These are phyloP conservation scores for Myioborus miniatus DNA, from an alignment of 2,797 vertebrate species.

Conservation along the genomic window DNA sequence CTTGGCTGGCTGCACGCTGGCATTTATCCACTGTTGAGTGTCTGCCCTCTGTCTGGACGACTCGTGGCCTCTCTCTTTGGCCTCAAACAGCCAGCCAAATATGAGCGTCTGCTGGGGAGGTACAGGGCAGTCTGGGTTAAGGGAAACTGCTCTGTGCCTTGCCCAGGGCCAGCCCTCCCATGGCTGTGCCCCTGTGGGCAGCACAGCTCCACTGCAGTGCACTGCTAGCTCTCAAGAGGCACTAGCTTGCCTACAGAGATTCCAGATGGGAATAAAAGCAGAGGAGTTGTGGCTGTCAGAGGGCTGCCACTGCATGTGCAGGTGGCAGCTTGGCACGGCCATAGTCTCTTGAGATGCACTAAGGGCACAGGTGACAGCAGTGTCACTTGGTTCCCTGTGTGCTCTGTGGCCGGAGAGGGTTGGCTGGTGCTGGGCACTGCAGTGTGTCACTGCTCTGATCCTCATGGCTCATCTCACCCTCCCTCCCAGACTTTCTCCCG, in stretches of 20 bases:
- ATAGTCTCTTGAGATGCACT: neutral
- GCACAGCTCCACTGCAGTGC: neutral
- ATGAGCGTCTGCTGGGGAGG: neutral
- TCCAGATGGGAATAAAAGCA: neutral
- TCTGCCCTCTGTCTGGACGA: conserved; percentile 17
- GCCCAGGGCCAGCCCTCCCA: neutral
- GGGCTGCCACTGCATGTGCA: neutral
- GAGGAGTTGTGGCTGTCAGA: neutral
- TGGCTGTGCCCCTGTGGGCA: fast-evolving
- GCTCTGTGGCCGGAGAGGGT: neutral
- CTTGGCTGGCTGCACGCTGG: conserved; percentile 34
- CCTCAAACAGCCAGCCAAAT: neutral
- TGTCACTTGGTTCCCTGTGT: neutral
- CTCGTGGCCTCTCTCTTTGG: neutral
- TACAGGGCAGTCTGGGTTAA: neutral
- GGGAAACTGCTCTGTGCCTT: neutral
- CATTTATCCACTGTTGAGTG: neutral
- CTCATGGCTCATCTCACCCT: neutral
- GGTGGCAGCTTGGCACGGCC: neutral
- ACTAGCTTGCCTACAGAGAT: neutral
- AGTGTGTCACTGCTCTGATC: neutral
- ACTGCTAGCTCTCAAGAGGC: neutral
- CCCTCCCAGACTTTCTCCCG: conserved; percentile 88
- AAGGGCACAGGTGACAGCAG: neutral
- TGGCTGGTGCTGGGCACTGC: neutral